A percentile compares a stretch with the other conserved stretches of the same genome.
These are phyloP conservation scores for Epiperipatus broadwayi DNA, from an alignment of 2,888 invertebrate genomes.

Conservation along the genomic window DNA sequence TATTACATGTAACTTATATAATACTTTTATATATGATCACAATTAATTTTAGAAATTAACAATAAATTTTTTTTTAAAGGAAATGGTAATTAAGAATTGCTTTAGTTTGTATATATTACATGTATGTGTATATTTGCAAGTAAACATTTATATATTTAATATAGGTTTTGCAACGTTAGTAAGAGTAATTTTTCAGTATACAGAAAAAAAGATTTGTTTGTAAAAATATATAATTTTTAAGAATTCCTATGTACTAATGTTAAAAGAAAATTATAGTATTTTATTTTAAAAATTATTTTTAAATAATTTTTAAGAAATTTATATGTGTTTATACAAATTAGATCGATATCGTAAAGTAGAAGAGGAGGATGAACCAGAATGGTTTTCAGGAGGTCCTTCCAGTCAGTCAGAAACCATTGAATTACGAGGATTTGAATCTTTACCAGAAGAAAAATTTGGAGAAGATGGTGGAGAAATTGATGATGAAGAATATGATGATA, in stretches of 20 bases:
- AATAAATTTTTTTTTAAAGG: too few species aligned
- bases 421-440: constrained; percentile 61
- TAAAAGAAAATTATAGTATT: neutral
- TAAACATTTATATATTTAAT: too few species aligned
- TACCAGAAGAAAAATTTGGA: constrained; percentile 16
- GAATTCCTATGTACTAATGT: too few species aligned
- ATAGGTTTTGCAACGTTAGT: too few species aligned
- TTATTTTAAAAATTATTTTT: neutral
- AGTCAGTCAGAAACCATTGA: constrained; percentile 83
- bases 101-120: too few species aligned
- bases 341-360: constrained; percentile 20
- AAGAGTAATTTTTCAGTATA: too few species aligned
- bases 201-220: constrained; percentile 17
- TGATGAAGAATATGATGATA: constrained; percentile 1
- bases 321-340: neutral
- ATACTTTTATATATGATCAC: too few species aligned
- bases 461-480: constrained; percentile 12
- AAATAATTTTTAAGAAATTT: neutral
- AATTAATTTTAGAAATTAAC: too few species aligned
- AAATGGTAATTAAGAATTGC: too few species aligned
- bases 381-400: constrained; percentile 61
- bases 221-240: constrained; percentile 5
- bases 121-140: too few species aligned
- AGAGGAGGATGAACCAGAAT: constrained; percentile 64
- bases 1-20: too few species aligned